These are phyloP conservation scores for Choristoneura fumiferana DNA, from an alignment of 1,140 invertebrate species.

Conservation along the genomic window DNA sequence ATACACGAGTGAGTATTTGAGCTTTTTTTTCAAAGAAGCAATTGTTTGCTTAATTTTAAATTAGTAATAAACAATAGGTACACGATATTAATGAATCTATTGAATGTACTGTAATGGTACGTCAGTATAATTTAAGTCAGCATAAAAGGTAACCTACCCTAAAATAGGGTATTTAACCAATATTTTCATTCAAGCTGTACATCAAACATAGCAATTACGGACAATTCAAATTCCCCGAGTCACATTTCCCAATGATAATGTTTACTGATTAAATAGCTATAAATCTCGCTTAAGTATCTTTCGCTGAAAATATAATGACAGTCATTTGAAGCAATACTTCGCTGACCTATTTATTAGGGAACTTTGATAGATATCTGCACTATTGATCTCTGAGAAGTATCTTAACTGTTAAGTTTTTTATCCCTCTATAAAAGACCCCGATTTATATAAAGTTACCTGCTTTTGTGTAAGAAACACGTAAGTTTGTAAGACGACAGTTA, in stretches of 20 bases:
- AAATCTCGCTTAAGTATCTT: conserved; percentile 48
- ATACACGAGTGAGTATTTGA: no score
- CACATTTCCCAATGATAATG: conserved; percentile 33
- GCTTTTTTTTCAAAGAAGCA: no score
- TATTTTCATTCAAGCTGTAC: conserved; percentile 19
- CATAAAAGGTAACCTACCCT: neutral
- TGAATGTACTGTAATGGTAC: no score
- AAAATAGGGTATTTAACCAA: conserved; percentile 15
- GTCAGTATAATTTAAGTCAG: no score
- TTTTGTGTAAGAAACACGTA: conserved; percentile 63
- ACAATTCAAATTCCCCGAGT: conserved; percentile 27
- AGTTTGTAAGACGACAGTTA: conserved; percentile 74
- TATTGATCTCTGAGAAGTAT: conserved; percentile 50
- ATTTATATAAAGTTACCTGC: conserved; percentile 71
- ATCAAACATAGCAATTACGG: conserved; percentile 30
- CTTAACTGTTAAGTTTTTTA: conserved; percentile 58
- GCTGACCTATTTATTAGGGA: conserved; percentile 63
- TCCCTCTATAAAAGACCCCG: conserved; percentile 41
- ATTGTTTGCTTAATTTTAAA: no score
- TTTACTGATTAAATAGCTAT: conserved; percentile 67
- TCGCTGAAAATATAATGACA: conserved; percentile 54
- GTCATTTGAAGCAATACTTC: conserved; percentile 36
- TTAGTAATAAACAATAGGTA: no score
- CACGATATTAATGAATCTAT: no score
- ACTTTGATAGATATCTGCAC: conserved; percentile 41